Conservation (phyloP, 2,888 invertebrate species). For the Ptilodon capucinus region DNA sequence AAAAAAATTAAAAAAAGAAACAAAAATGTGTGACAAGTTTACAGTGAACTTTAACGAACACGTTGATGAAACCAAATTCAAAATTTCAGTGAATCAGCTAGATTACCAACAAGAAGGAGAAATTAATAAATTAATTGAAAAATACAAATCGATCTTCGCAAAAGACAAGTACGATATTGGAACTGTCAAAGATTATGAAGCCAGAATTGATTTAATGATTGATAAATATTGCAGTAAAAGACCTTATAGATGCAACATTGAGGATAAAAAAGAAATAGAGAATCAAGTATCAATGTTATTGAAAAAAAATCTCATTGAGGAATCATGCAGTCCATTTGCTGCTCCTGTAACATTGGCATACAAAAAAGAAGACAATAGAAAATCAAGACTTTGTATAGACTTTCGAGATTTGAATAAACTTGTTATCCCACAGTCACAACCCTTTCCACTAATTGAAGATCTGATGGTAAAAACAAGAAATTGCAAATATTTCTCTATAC, state of each 20-base stretch:
- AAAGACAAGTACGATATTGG: slow-evolving; percentile 18
- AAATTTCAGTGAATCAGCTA: slow-evolving; percentile 12
- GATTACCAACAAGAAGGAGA: slow-evolving; percentile 10
- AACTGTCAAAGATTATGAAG: slow-evolving; percentile 15
- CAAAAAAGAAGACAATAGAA: slow-evolving; percentile 26
- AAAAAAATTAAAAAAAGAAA: neutral
- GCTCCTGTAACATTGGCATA: slow-evolving; percentile 26
- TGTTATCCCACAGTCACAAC: slow-evolving; percentile 34
- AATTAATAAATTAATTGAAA: slow-evolving; percentile 13
- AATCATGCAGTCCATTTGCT: slow-evolving; percentile 3
- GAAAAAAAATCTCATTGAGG: slow-evolving; percentile 1
- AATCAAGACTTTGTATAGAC: slow-evolving; percentile 34
- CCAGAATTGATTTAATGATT: slow-evolving; percentile 9
- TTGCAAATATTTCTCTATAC: slow-evolving; percentile 41
- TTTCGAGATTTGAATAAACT: slow-evolving; percentile 30
- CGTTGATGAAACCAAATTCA: slow-evolving; percentile 14
- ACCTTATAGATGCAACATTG: neutral
- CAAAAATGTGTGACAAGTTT: neutral
- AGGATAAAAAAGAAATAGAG: slow-evolving; percentile 6
- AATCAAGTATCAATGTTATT: slow-evolving; percentile 1
- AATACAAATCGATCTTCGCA: slow-evolving; percentile 16
- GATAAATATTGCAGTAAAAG: slow-evolving; percentile 1
- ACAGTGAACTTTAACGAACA: slow-evolving; percentile 23
- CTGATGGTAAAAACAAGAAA: slow-evolving; percentile 41
- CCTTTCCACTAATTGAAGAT: slow-evolving; percentile 37